Evolutionary conservation across 2,113 vertebrate genomes (phyloP), one percentile per base, ranked within the genome.

Genomic region (Catagonus wagneri): DNA sequence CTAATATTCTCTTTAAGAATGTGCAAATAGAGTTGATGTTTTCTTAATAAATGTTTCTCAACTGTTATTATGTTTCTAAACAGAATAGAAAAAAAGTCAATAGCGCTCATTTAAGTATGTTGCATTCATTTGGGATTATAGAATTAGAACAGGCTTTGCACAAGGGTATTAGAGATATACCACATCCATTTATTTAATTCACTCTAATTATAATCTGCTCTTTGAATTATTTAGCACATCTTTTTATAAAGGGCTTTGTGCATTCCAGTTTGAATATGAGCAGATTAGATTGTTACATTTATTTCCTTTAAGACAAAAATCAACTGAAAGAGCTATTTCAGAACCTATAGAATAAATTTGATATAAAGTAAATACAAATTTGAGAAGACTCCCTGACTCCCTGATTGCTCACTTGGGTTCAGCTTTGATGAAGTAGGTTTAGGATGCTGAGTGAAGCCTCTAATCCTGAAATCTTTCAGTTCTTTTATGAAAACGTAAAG

Each of bases 21-120:
- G 94, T 98, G 96, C 96, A 98, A 98, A 98, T 85, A 96, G 94
- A n/a, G n/a, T n/a, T n/a, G n/a, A 92, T 97, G 91, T 94, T 98
- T 98, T 96, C 95, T 97, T 98, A 98, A 98, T 97, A 98, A 98
- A 97, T 96, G 78, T n/a, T n/a, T n/a, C n/a, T n/a, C n/a, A n/a
- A n/a, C n/a, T n/a, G n/a, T 97, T 98, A 91, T 36, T 98, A 74
- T 68, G 65, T 97, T 98, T 98, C 97, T 97, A 98, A 98, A 97
- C 52, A 92, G 95, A 98, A 98, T 93, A 92, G 90, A 85, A 65
- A 95, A 79, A 97, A 96, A 95, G 83, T 98, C 97, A 98, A 95
- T 89, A 95, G 88, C 92, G 95, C 83, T 98, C 92, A 85, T 97
- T 97, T 98, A 98, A 98, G 97, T 97, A 96, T 91, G 39, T 93